Base-by-base conservation (phyloP, 2,113 vertebrate genomes). In the Psettodes erumei region DNA sequence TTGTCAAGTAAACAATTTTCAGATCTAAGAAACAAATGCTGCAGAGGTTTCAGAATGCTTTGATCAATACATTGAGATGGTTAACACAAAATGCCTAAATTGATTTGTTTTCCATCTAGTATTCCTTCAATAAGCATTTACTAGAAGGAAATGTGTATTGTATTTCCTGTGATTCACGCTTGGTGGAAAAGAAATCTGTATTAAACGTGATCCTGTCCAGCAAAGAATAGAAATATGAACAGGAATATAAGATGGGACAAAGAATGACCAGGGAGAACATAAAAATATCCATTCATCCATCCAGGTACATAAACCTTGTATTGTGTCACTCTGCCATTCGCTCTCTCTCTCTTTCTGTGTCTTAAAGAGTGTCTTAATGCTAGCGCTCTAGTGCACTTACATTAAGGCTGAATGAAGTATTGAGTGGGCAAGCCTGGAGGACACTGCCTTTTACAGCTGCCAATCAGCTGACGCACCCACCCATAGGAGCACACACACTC, bases 351-450 rank as follows among this genome's bases (percentile, higher is more conserved):
- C 48, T 65, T 43, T 82, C 60, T 71, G 43, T 81, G 61, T 80
- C 40, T 77, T 82, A 61, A 82, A 54, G 80, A 72, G 28, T 25
- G 4, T 85, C 82, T 90, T 86, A 76, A 86, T 85, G 69, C 71
- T 37, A 65, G 77, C 55, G 67, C 88, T 92, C 77, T 83, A 81
- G 83, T 82, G 76, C 87, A 88, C 84, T 90, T 87, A 81, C 88
- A 74, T 81, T 88, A 83, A 84, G 72, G 83, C 78, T 92, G 88
- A 93, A 88, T 91, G 81, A 86, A 85, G 82, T 92, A 91, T 90
- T 87, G 87, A 91, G 86, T 85, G 85, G 79, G 79, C 65, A 83
- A 84, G 84, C 85, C 90, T 87, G 78, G 83, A 90, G 88, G 86
- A 92, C 68, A 86, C 56, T 75, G 79, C 56, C 86, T 86, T 92